These are phyloP conservation scores for Stratiomys singularior DNA, from an alignment of 2,888 invertebrate genomes.

Conservation along the genomic window DNA sequence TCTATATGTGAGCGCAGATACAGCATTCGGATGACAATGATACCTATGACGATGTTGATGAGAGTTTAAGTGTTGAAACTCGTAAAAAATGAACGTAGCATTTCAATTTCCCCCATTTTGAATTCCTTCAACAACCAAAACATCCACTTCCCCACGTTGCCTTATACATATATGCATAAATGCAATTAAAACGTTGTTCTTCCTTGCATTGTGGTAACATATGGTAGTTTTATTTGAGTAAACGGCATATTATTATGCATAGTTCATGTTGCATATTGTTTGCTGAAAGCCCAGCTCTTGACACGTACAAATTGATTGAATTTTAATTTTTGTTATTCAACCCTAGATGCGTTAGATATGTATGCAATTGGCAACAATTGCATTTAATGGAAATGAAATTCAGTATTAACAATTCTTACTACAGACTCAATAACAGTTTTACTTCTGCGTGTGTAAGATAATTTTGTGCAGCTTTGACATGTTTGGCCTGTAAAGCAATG, in stretches of 20 bases:
- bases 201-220: conserved; percentile 45
- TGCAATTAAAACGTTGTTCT: conserved; percentile 20
- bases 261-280: conserved; percentile 43
- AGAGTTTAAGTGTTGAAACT: conserved; percentile 28
- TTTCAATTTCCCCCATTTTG: conserved; percentile 13
- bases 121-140: not conserved
- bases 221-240: conserved; percentile 38
- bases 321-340: not conserved
- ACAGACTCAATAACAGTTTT: too few relatives aligned
- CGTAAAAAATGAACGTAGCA: conserved; percentile 15
- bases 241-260: conserved; percentile 21
- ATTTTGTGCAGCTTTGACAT: too few relatives aligned
- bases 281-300: not conserved
- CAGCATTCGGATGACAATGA: conserved; percentile 23
- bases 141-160: conserved; percentile 22
- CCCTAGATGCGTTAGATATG: not conserved
- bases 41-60: not conserved
- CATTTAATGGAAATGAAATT: not conserved
- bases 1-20: conserved; percentile 41
- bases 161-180: conserved; percentile 29
- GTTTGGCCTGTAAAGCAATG: too few relatives aligned
- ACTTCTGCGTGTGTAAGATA: too few relatives aligned
- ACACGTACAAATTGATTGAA: not conserved
- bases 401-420: not conserved
- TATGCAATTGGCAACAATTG: conserved; percentile 8